Evolutionary conservation across 2,797 vertebrate species (phyloP), one percentile per base, ranked within the genome.

Genomic region (Megaceryle alcyon): DNA sequence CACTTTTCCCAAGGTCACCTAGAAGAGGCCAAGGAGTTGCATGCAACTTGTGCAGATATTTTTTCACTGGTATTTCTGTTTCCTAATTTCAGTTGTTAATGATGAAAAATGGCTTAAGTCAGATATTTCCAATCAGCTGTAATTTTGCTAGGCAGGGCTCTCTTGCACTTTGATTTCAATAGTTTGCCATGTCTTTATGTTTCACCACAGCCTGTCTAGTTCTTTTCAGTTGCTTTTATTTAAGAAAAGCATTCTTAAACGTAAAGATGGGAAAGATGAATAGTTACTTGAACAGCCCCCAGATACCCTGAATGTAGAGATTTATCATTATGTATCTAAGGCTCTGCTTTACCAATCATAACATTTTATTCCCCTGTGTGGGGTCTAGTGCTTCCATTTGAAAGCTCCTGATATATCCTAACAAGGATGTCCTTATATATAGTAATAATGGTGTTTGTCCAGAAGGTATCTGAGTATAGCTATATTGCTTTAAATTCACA

Each of bases 261-360:
- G 25, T 65, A 33, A 94, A 91, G 81, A 90, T 73, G 43, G 48
- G 43, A 88, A 84, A 82, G 77, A 93, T 57, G 22, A 87, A 79
- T 82, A 82, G 68, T 87, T 79, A 84, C 71, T 81, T 77, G 80
- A 95, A 73, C 85, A 91, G 44, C 60, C 57, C 82, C 44, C 60
- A 75, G 75, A 77, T 77, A 92, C 49, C 35, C 82, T 94, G 82
- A 93, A 92, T 41, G 54, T 87, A 78, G 57, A 61, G 64, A 78
- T 90, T 96, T 96, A 78, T 82, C 86, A 56, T 92, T 80, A 81
- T 63, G 37, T 92, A 85, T 85, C 93, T 93, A 85, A 94, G 54
- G 48, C 60, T 86, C 90, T 92, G 29, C 72, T 92, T 92, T 95
- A 88, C 46, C 71, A 92, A 26, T 95, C 49, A 11, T 73, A 90